These are phyloP conservation scores for Thamnophis sirtalis DNA, from an alignment of 2,113 vertebrate species.

Conservation along the genomic window DNA sequence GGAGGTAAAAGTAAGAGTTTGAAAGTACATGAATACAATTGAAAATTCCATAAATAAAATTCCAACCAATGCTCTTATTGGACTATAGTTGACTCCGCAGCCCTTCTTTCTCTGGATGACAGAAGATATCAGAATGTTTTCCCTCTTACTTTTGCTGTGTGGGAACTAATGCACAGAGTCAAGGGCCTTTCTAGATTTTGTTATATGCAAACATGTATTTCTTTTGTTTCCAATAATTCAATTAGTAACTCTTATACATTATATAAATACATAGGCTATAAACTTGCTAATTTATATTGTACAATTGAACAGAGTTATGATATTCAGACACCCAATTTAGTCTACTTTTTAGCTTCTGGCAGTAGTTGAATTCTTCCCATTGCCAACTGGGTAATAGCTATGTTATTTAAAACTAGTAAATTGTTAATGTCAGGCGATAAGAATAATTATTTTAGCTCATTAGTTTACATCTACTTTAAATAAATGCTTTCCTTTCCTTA, in stretches of 20 bases:
- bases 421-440: background rate
- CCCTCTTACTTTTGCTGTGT: background rate
- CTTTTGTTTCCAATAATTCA: background rate
- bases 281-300: background rate
- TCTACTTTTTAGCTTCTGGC: background rate
- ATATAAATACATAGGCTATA: background rate
- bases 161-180: background rate
- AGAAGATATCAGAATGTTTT: background rate
- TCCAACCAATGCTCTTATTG: background rate
- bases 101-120: background rate
- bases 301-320: background rate
- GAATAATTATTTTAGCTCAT: background rate
- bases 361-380: background rate
- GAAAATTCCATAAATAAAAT: background rate
- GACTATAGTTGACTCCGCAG: background rate
- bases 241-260: background rate
- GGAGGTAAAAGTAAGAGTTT: background rate
- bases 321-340: background rate
- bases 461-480: background rate
- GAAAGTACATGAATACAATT: background rate
- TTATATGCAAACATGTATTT: background rate
- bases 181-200: background rate
- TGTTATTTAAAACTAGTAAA: background rate
- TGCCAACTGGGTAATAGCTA: background rate
- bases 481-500: background rate